Conservation (phyloP, 2,113 vertebrate genomes). For the Antechinus stuartii region DNA sequence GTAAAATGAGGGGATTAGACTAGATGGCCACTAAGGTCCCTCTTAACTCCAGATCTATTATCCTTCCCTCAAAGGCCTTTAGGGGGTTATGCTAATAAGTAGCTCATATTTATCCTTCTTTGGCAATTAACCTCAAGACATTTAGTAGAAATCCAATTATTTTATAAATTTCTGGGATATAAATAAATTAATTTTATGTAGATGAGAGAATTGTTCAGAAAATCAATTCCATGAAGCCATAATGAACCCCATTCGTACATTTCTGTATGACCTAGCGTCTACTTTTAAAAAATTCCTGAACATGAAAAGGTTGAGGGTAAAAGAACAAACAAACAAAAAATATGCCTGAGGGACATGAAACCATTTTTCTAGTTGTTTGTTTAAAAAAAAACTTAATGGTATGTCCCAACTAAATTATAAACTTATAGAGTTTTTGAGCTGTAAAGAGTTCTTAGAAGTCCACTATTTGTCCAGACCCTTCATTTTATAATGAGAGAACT, state of each 20-base stretch:
- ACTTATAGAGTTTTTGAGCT: background rate
- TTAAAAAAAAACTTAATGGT: background rate
- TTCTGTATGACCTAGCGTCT: background rate
- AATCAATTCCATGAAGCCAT: background rate
- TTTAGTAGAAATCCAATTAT: constrained; percentile 39
- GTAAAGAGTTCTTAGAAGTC: background rate
- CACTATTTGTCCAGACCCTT: background rate
- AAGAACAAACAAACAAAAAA: background rate
- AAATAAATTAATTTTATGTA: constrained; percentile 23
- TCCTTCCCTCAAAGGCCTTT: background rate
- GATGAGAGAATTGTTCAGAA: constrained; percentile 27
- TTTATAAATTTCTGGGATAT: constrained; percentile 12
- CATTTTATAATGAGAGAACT: background rate
- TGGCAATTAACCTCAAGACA: constrained; percentile 30
- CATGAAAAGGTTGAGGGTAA: background rate
- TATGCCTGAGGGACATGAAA: background rate
- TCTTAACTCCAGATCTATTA: background rate
- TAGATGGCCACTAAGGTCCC: background rate
- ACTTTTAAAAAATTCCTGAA: background rate
- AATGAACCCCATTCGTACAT: background rate
- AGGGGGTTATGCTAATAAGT: constrained; percentile 37
- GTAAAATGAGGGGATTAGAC: background rate
- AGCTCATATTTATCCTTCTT: constrained; percentile 43
- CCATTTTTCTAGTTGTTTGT: background rate
- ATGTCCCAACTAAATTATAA: background rate